Percentiles rank a stretch among this genome's conserved stretches.
Evolutionary conservation across 2,888 invertebrate species (phyloP).

Genomic region (Tetranychus truncatus): DNA sequence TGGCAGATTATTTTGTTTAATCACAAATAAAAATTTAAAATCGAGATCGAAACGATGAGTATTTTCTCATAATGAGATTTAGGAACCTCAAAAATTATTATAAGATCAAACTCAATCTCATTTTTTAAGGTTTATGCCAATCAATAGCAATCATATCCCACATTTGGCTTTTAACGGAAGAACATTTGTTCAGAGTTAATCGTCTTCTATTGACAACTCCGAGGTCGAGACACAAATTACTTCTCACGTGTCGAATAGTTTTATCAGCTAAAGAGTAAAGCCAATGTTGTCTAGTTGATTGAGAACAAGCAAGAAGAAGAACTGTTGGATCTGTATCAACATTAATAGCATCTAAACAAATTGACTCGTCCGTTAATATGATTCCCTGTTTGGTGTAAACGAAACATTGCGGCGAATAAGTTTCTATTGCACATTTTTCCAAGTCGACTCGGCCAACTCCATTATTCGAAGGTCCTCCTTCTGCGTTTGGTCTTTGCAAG

Average conservation of each 20-base stretch:
- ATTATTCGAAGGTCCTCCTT: conserved; percentile 39
- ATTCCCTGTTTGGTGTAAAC: conserved; percentile 36
- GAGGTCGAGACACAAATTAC: conserved; percentile 4
- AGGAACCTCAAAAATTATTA: too few species aligned
- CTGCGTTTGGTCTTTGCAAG: conserved; percentile 43
- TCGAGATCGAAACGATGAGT: too few species aligned
- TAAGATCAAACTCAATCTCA: too few species aligned
- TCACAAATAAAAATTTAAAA: too few species aligned
- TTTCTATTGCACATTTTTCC: conserved; percentile 43
- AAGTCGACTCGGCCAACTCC: conserved; percentile 50
- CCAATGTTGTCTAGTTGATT: conserved; percentile 51
- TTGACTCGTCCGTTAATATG: conserved; percentile 68
- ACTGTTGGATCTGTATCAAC: conserved; percentile 35
- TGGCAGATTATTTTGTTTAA: too few species aligned
- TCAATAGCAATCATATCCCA: conserved; percentile 7
- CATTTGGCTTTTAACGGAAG: background rate
- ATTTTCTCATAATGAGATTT: too few species aligned
- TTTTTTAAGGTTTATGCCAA: conserved; percentile 7
- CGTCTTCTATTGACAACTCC: background rate
- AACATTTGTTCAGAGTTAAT: conserved; percentile 5
- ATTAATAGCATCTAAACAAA: conserved; percentile 54
- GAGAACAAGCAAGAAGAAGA: conserved; percentile 52
- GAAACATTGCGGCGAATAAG: conserved; percentile 32
- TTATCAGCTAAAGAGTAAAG: conserved; percentile 35
- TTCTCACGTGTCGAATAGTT: background rate